phyloP scores from a whole-genome alignment of 1,140 invertebrate species.

The Ips nitidus region DNA sequence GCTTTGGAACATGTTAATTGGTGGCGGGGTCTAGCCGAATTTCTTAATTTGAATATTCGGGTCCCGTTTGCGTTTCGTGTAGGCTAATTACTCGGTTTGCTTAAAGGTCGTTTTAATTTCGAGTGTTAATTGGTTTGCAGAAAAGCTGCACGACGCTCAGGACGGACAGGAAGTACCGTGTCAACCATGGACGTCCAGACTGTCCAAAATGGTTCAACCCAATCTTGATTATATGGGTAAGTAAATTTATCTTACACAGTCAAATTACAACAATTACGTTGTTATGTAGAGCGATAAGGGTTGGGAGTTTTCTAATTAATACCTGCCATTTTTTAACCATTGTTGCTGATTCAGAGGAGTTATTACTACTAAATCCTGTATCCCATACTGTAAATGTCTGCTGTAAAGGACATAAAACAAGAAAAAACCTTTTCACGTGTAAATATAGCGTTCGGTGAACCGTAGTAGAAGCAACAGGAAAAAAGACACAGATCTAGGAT shows the following conservation, averaged over 20 bases:
- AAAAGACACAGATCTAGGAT: too few relatives aligned
- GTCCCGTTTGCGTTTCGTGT: too few relatives aligned
- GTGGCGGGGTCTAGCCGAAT: background rate
- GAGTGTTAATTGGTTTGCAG: constrained; percentile 54
- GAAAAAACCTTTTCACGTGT: too few relatives aligned
- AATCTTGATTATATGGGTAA: constrained; percentile 89
- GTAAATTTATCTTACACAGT: constrained; percentile 31
- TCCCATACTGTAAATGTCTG: too few relatives aligned
- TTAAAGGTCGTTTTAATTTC: too few relatives aligned
- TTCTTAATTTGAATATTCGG: too few relatives aligned
- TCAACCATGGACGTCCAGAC: constrained; percentile 82
- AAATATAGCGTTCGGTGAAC: too few relatives aligned
- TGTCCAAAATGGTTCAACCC: constrained; percentile 90
- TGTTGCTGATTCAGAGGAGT: background rate
- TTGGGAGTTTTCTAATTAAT: background rate
- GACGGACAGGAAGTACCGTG: constrained; percentile 70
- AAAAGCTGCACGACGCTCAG: constrained; percentile 69
- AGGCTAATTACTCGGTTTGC: too few relatives aligned
- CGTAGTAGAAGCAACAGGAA: too few relatives aligned
- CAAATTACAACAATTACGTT: background rate
- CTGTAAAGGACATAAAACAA: too few relatives aligned
- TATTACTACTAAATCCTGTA: too few relatives aligned
- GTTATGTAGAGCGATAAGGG: background rate
- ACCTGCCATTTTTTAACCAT: background rate
- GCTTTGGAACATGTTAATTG: background rate